Evolutionary conservation across 2,888 invertebrate genomes (phyloP), one percentile per base, ranked within the genome.

Genomic region (Galerucella pusilla): DNA sequence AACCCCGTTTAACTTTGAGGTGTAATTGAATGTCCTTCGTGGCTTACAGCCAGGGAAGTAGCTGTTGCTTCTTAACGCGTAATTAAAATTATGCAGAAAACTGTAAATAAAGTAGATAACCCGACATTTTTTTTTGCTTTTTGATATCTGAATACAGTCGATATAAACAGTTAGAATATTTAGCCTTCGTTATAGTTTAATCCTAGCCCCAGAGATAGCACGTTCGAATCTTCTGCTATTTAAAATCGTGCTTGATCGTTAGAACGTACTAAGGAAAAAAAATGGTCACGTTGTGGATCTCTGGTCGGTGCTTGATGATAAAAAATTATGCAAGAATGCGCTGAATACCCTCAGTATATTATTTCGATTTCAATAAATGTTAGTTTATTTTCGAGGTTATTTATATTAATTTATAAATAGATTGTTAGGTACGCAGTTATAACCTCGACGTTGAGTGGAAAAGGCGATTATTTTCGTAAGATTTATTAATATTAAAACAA

Each of bases 261-360:
- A 46, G 16, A 46, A 65, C 57, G 57, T 9, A 35, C 42, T 14
- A 35, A 12, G 11, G 10, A 67, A 65, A 65, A 65, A 67, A 67
- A 67, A 59, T 59, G 42, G 11, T 68, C 68, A 68, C 68, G 68
- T 68, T 68, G 57, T 68, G 57, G 42, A 68, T 68, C 57, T 57
- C 54, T 28, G 42, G n/a, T 57, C 57, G 25, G 12, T 49, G 5
- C 28, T 57, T 68, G 20, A 68, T 68, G 57, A 68, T 68, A 68
- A 68, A 68, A 42, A 68, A 68, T 67, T 68, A 68, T 68, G 68
- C 57, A 68, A 68, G 68, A 68, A 68, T 68, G 68, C 16, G 20
- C 42, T 20, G 57, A 68, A 42, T 54, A 42, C 46, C n/a, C 57
- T 9, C 35, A 11, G 57, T 57, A 57, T 57, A 68, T 57, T 68